Conservation (phyloP, 2,888 invertebrate species). For the Chirona hameri region DNA sequence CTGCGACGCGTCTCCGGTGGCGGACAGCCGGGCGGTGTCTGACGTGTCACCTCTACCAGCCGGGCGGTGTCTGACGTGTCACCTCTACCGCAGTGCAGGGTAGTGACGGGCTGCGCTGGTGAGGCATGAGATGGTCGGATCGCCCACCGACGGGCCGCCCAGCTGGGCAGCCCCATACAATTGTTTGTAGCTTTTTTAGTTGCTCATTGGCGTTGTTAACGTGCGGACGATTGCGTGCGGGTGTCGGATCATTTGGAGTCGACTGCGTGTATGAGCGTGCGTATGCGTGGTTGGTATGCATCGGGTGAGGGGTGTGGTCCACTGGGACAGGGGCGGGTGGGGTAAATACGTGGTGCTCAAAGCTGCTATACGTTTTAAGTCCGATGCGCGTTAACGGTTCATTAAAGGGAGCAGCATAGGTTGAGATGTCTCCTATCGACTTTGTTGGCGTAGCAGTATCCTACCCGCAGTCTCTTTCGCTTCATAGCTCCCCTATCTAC, state of each 20-base stretch:
- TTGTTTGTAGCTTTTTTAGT: conserved; percentile 25
- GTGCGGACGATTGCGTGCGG: not conserved
- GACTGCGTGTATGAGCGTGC: too few relatives aligned
- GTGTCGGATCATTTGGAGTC: not conserved
- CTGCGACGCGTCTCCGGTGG: not conserved
- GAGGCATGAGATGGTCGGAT: not conserved
- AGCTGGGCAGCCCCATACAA: not conserved
- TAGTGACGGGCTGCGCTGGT: too few relatives aligned
- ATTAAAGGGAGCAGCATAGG: not conserved
- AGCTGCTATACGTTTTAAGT: conserved; percentile 8
- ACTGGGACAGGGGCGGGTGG: not conserved
- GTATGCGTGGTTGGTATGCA: not conserved
- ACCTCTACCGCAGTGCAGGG: too few relatives aligned
- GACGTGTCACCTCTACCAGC: not conserved
- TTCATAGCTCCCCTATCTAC: not conserved
- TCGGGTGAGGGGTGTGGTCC: not conserved
- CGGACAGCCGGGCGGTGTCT: too few relatives aligned
- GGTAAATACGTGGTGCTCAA: conserved; percentile 9
- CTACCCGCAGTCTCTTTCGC: not conserved
- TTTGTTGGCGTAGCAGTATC: not conserved
- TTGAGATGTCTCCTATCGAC: not conserved
- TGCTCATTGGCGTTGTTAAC: conserved; percentile 12
- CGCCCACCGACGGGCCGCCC: not conserved
- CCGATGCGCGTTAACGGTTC: not conserved
- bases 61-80: not conserved